Percentiles rank a stretch among this genome's conserved stretches.
Evolutionary conservation across 1,140 invertebrate species (phyloP).

Genomic region (Lerema accius): DNA sequence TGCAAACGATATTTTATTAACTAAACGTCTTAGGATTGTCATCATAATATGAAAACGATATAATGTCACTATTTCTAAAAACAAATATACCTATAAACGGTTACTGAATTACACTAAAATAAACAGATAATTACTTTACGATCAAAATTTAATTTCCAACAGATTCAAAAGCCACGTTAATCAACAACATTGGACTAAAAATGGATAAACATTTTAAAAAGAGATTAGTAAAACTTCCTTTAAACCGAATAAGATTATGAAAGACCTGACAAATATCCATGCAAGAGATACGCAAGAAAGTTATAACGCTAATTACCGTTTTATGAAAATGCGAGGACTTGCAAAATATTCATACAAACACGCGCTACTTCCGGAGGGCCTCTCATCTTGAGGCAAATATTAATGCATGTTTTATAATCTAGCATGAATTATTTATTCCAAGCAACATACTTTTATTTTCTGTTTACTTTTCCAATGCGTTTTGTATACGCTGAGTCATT

Average conservation of each 20-base stretch:
- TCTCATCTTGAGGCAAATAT: slow-evolving; percentile 66
- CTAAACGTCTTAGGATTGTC: too few species aligned
- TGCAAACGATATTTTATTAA: too few species aligned
- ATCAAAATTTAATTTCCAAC: too few species aligned
- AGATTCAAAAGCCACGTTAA: too few species aligned
- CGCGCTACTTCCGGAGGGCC: slow-evolving; percentile 61
- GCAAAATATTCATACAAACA: slow-evolving; percentile 22
- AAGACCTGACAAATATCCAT: slow-evolving; percentile 29
- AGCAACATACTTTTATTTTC: slow-evolving; percentile 34
- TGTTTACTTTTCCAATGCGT: slow-evolving; percentile 35
- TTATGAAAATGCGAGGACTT: slow-evolving; percentile 12
- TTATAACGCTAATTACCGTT: neutral
- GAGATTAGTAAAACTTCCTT: too few species aligned
- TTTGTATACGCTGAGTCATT: too few species aligned
- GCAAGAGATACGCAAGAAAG: neutral
- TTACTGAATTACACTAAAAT: too few species aligned
- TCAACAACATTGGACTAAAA: neutral
- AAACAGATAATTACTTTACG: too few species aligned
- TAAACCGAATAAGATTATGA: neutral
- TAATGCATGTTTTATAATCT: slow-evolving; percentile 50
- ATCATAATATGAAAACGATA: too few species aligned
- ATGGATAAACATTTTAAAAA: too few species aligned
- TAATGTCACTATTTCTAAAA: too few species aligned
- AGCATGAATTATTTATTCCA: slow-evolving; percentile 46
- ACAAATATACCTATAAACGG: too few species aligned